phyloP scores from a whole-genome alignment of 2,113 vertebrate species.

The Micromys minutus region DNA sequence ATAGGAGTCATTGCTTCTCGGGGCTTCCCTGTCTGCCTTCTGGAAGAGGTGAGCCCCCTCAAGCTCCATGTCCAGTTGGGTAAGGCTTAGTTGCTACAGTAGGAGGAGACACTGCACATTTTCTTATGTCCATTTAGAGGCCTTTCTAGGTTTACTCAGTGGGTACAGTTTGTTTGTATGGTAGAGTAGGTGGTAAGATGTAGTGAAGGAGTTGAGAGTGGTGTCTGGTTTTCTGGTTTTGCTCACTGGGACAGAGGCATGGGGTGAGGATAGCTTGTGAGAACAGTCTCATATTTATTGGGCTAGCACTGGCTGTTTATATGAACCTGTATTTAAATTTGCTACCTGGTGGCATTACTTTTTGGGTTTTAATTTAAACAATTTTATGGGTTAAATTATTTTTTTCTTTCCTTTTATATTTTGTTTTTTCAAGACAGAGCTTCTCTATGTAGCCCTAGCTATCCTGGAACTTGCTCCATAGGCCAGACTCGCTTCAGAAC shows the following conservation, averaged over 20 bases:
- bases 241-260: neutral
- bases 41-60: neutral
- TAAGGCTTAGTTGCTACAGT: neutral
- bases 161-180: neutral
- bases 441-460: neutral
- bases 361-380: neutral
- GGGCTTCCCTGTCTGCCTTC: neutral
- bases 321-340: neutral
- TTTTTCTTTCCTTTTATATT: neutral
- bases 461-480: neutral
- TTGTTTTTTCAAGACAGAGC: neutral
- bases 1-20: neutral
- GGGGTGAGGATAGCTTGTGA: rapidly evolving
- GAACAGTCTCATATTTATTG: too few species aligned
- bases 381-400: neutral
- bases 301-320: neutral
- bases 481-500: neutral
- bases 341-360: rapidly evolving
- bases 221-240: neutral
- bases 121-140: neutral
- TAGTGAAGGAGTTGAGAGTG: neutral
- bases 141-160: neutral
- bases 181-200: too few species aligned
- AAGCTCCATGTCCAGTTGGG: neutral
- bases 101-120: neutral